Evolutionary conservation across 2,888 invertebrate genomes (phyloP), one percentile per base, ranked within the genome.

Genomic region (Encarsia formosa): DNA sequence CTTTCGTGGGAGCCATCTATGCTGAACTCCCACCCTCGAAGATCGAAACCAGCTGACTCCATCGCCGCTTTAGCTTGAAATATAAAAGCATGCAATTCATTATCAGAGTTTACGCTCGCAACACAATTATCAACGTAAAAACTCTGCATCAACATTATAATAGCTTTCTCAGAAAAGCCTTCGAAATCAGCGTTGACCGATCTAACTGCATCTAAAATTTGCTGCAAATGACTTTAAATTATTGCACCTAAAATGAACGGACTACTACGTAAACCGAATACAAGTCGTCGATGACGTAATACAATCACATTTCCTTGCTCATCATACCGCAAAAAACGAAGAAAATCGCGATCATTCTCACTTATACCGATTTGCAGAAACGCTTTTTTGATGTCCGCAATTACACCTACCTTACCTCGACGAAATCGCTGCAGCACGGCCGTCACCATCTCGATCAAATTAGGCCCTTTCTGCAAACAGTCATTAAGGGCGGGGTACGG

Each of bases 281-380:
- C 60, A 5, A 65, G 60, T 22, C 60, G 32, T 9, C 39, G 29
- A 32, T 64, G 63, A 1, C 58, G 56, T 22, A 47, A 59, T 1
- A 54, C 38, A 4, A 49, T 31, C 1, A 48, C 15, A 19, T 38
- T 42, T 38, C 15, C 32, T 43, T 43, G 49, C 26, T 50, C 38
- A 22, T 48, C 19, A n/a, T 20, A 9, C 64, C 64, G 65, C 4
- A 65, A 29, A 49, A 65, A 65, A 24, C 60, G 40, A 19, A 62
- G 49, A 22, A 48, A 52, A 24, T 61, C 54, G 31, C 62, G 43
- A 35, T 63, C 61, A 15, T 35, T 42, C 9, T 40, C 38, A 16
- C 37, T 11, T 2, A 61, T 38, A 16, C 34, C 32, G n/a, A 62
- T 60, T 42, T 61, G 58, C 19, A 58, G 37, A 39, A 61, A 60